phyloP scores from a whole-genome alignment of 1,140 invertebrate genomes.

The Argopecten irradians region DNA sequence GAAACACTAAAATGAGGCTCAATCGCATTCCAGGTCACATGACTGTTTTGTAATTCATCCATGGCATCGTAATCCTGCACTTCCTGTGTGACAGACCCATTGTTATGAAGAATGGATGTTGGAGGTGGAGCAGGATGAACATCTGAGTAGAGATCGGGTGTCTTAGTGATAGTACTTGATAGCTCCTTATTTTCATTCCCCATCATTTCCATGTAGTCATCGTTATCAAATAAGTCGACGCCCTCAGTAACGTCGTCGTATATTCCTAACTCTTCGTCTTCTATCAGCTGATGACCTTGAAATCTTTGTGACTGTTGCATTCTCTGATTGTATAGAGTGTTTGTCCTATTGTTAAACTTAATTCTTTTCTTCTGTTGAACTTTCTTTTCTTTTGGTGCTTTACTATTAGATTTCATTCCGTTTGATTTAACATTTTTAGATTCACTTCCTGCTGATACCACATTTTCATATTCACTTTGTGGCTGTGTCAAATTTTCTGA shows the following conservation, averaged over 20 bases:
- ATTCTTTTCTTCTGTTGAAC: not conserved
- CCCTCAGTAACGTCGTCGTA: not conserved
- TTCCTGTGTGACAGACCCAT: not conserved
- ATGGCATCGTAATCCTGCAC: not conserved
- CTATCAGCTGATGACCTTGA: not conserved
- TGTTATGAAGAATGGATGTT: not conserved
- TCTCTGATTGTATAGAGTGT: not conserved
- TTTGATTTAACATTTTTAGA: not conserved
- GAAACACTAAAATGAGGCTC: not conserved
- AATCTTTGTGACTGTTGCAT: not conserved
- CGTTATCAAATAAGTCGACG: not conserved
- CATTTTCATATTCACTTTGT: not conserved
- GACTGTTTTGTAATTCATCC: not conserved
- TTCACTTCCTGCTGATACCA: not conserved
- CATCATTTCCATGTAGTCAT: conserved; percentile 16
- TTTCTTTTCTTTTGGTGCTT: not conserved
- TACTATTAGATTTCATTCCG: not conserved
- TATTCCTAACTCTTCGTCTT: not conserved
- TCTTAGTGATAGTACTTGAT: not conserved
- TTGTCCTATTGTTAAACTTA: not conserved
- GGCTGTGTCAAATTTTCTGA: not conserved
- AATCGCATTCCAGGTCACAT: not conserved
- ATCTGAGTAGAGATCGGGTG: not conserved
- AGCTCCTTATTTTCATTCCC: not conserved
- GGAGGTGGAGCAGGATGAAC: not conserved